Base-by-base conservation (phyloP, 37 sponge, comb jelly and placozoan genomes). In the Spongilla lacustris region DNA sequence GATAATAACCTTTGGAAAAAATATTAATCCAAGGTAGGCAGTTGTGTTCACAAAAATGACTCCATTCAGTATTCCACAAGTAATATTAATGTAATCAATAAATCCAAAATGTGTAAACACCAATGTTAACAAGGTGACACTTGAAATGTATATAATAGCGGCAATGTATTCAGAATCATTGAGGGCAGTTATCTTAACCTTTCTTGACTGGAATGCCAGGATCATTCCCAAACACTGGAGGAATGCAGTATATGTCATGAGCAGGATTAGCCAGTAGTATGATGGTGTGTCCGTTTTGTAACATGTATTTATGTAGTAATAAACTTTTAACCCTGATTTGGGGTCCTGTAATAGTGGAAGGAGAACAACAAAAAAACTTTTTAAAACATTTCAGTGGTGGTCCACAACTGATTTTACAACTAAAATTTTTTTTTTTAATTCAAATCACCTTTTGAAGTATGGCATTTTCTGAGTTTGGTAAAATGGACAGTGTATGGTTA, bases 121-220 rank as follows among this genome's bases (percentile, higher is more conserved):
- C 87, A 91, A 50, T 2, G 82, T 22, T 28, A 36, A 36, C 29
- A 91, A 4, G 17, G 86, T 77, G 46, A 91, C n/a, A 4, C 75
- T 58, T 8, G 81, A 68, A 1, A 82, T 77, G 83, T 91, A 91
- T 27, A 86, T 82, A 33, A 91, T 86, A 46, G 69, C 41, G 2
- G 91, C 74, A 30, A 82, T 69, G 37, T 91, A 86, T 66, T 86
- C 86, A 0, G 86, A 76, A 71, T 91, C 91, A 35, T 91, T 91
- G 58, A 91, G 87, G 14, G 69, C 83, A 29, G 76, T 78, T 35
- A 91, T 77, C n/a, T 81, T 86, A 30, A 91, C 83, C 38, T 82
- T 85, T 24, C 91, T 68, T 0, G 87, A 86, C 9, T 72, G 82
- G 69, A 91, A 86, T 3, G 91, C 91, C 36, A 91, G 76, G 31